These are phyloP conservation scores for Syritta pipiens DNA, from an alignment of 2,888 invertebrate species.

Conservation along the genomic window DNA sequence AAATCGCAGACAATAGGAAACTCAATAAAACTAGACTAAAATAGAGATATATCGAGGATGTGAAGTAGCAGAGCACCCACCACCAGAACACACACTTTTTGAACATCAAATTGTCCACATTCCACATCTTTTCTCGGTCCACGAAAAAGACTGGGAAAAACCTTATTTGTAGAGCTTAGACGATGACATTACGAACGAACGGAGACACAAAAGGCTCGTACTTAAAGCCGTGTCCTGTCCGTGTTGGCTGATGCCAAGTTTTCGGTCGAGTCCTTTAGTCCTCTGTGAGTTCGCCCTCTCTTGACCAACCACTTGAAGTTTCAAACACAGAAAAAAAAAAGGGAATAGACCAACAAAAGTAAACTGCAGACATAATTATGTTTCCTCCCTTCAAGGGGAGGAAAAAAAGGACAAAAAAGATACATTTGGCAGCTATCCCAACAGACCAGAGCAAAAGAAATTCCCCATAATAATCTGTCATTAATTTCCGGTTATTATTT, in stretches of 20 bases:
- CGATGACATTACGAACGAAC: slow-evolving; percentile 56
- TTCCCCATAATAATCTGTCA: slow-evolving; percentile 58
- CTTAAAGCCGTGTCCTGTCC: slow-evolving; percentile 48
- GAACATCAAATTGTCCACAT: slow-evolving; percentile 40
- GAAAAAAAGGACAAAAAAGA: not conserved
- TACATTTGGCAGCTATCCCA: slow-evolving; percentile 42
- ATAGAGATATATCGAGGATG: slow-evolving; percentile 36
- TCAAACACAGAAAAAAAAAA: too few species aligned
- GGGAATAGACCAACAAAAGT: too few species aligned
- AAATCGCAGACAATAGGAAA: slow-evolving; percentile 69
- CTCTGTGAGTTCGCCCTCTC: slow-evolving; percentile 33
- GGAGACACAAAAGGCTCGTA: slow-evolving; percentile 50
- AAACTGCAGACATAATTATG: slow-evolving; percentile 64
- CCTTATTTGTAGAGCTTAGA: slow-evolving; percentile 48
- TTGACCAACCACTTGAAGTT: slow-evolving; percentile 60
- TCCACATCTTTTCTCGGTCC: slow-evolving; percentile 21
- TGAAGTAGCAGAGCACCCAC: too few species aligned
- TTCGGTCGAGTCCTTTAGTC: slow-evolving; percentile 2
- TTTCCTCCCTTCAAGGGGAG: not conserved
- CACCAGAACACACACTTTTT: too few species aligned
- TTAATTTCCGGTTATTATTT: slow-evolving; percentile 62
- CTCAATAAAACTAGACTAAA: slow-evolving; percentile 58
- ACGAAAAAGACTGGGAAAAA: slow-evolving; percentile 1
- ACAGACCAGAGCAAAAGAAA: slow-evolving; percentile 24
- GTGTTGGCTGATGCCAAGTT: slow-evolving; percentile 61